Base-by-base conservation (phyloP, 2,888 invertebrate species). In the Altica lythri region DNA sequence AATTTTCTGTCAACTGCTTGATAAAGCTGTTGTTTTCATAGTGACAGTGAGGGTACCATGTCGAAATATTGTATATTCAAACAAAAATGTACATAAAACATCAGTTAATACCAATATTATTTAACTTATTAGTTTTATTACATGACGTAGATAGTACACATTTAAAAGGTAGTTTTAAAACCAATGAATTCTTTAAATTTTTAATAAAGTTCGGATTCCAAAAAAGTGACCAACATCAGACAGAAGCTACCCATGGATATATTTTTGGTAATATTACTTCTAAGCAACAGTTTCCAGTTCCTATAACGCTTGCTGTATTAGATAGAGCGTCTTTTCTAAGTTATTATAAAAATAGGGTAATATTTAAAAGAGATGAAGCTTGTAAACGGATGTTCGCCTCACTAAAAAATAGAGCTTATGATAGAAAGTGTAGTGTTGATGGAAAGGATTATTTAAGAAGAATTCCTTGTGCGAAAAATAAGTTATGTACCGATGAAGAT, bases 201-300 rank as follows among this genome's bases (percentile, higher is more conserved):
- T 80, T 98, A 46, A 85, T 92, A 14, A 96, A 96, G 77, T 98
- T 96, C 77, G 97, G 96, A 53, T 93, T 97, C 75, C 96, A 97
- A 78, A 95, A 95, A 78, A 95, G 96, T 9, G 92, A 94, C 75
- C 83, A 87, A 34, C 89, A 92, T 75, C 86, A 88, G 65, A 85
- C 87, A 68, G 88, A 86, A 66, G 88, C 91, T 70, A 92, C 95
- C 62, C 89, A 90, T 77, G 97, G 97, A 40, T 97, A 92, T 76
- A 93, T 98, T 67, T 98, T 93, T 75, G 98, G 98, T 9, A 97
- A 97, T 75, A 85, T 97, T 38, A 93, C 95, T 17, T 83, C 91
- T 0, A 81, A 79, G 60, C 78, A 81, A 38, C 80, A 83, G 50
- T 86, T 88, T 68, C 80, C 82, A 53, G 81, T 81, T 61, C 85